A percentile compares a stretch with the other conserved stretches of the same genome.
Conservation (phyloP, 2,888 invertebrate species). For the Dorcus parallelipipedus region DNA sequence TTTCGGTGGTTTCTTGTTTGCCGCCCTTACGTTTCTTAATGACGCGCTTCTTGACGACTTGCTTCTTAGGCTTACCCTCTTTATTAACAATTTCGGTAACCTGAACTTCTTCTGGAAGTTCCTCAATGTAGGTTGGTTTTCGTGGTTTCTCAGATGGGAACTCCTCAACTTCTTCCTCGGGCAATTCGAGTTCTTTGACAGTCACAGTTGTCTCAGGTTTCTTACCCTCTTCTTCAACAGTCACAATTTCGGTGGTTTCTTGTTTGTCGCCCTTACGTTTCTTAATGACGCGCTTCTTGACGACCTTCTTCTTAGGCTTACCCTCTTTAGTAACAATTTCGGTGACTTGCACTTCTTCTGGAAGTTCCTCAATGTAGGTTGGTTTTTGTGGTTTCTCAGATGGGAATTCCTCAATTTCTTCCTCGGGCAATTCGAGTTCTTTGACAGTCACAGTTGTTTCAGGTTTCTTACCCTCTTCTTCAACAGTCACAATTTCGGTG, state of each 20-base stretch:
- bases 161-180: slow-evolving; percentile 36
- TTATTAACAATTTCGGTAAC: too few species aligned
- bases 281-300: slow-evolving; percentile 23
- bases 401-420: slow-evolving; percentile 14
- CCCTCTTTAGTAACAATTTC: slow-evolving; percentile 46
- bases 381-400: slow-evolving; percentile 29
- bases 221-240: slow-evolving; percentile 35
- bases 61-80: too few species aligned
- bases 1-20: slow-evolving; percentile 41
- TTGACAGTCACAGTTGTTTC: slow-evolving; percentile 18
- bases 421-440: slow-evolving; percentile 24
- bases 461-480: slow-evolving; percentile 26
- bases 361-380: slow-evolving; percentile 35
- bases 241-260: slow-evolving; percentile 31
- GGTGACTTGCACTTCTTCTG: slow-evolving; percentile 42
- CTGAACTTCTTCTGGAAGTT: too few species aligned
- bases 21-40: slow-evolving; percentile 29
- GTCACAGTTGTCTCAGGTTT: slow-evolving; percentile 38
- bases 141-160: too few species aligned
- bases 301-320: slow-evolving; percentile 42
- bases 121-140: too few species aligned
- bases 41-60: too few species aligned
- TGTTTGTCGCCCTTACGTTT: slow-evolving; percentile 26
- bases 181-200: slow-evolving; percentile 34
- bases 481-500: slow-evolving; percentile 28